Percentiles rank a stretch among this genome's conserved stretches.
Evolutionary conservation across 2,888 invertebrate species (phyloP).

Genomic region (Luffia ferchaultella): DNA sequence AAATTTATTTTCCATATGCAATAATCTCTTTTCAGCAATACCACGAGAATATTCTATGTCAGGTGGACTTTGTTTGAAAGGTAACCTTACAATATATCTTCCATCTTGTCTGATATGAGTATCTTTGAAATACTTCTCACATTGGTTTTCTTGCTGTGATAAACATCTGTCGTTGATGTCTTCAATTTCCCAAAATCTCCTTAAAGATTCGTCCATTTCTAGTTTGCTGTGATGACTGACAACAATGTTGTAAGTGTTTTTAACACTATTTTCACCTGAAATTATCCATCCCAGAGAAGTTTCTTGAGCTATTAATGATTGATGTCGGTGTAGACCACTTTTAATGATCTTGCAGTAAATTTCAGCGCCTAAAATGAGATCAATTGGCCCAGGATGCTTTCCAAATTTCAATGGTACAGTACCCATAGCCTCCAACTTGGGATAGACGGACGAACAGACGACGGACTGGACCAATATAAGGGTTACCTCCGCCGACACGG

Average conservation of each 20-base stretch:
- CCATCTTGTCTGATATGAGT: slow-evolving; percentile 15
- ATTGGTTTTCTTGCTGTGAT: no score
- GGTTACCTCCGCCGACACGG: no score
- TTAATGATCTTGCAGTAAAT: no score
- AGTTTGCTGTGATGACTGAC: slow-evolving; percentile 12
- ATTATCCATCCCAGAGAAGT: slow-evolving; percentile 18
- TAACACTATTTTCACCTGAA: slow-evolving; percentile 10
- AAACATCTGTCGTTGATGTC: slow-evolving; percentile 10
- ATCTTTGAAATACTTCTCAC: slow-evolving; percentile 11
- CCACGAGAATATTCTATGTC: slow-evolving; percentile 11
- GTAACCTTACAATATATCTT: slow-evolving; percentile 12
- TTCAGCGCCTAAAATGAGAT: slow-evolving; percentile 15
- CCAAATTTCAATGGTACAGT: no score
- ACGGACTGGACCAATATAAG: no score
- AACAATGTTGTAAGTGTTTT: background rate
- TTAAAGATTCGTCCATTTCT: slow-evolving; percentile 15
- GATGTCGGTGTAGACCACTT: no score
- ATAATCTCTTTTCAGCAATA: slow-evolving; percentile 15
- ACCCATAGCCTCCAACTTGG: no score
- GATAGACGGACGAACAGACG: no score
- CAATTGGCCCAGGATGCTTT: slow-evolving; percentile 16
- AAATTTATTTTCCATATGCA: no score
- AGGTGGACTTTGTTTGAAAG: slow-evolving; percentile 11
- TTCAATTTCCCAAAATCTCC: slow-evolving; percentile 16
- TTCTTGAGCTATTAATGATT: slow-evolving; percentile 12